Base-by-base conservation (phyloP, 2,888 invertebrate genomes). In the Drosophila robusta region DNA sequence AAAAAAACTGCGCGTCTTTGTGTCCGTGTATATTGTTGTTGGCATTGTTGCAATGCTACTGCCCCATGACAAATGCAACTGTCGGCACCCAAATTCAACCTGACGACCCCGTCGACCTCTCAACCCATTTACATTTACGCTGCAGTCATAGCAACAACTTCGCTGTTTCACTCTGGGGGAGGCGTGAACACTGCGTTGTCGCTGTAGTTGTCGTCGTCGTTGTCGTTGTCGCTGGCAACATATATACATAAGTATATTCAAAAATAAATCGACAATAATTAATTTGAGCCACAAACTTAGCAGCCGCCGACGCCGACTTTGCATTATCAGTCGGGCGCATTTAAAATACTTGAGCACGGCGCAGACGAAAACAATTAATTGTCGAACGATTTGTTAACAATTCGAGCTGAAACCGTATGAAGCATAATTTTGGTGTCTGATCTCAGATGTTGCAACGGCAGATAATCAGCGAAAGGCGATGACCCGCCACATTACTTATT, bases 241-340 rank as follows among this genome's bases (percentile, higher is more conserved):
- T 24, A 66, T 24, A 18, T 11, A 24, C n/a, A 34, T n/a, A n/a
- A 9, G 11, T 29, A 49, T 12, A 51, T 51, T 68, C 69, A 52
- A 67, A 57, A 74, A 74, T 67, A 74, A 70, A 70, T 54, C 75
- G 75, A 67, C 68, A 70, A 44, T 56, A 70, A 75, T 75, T 71
- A 60, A 75, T 61, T 75, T 68, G 24, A 18, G 56, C 68, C 45
- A 45, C 32, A 51, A 45, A 44, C 41, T 36, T 58, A 14, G 46
- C 29, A 32, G 38, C 1, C 6, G 24, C n/a, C 49, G 16, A 2
- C 18, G 29, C 12, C 34, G 42, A 22, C 47, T 36, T 34, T 60
- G 26, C 68, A 50, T 73, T 52, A 73, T 73, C 66, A 63, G 72
- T 46, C 22, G 34, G 50, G 29, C 54, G 44, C 68, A 64, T 49